Evolutionary conservation across 1,140 invertebrate genomes (phyloP), one percentile per base, ranked within the genome.

Genomic region (Charaxes varanes): DNA sequence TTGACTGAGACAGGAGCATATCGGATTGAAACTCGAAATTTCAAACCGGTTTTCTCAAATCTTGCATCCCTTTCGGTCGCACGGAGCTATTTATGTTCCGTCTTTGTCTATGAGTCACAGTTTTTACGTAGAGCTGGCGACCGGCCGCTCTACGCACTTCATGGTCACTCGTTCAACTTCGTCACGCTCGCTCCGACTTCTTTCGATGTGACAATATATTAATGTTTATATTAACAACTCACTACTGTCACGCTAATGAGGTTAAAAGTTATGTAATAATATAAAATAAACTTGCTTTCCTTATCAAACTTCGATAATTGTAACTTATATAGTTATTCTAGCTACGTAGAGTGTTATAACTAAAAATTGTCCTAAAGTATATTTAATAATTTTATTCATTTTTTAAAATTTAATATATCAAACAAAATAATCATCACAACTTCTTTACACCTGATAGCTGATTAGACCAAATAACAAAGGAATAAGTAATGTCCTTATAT

Each of bases 21-120:
- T 83, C 73, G 74, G 66, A 73, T 81, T 74, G 70, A 78, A 79
- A 79, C 74, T 83, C 79, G 77, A 83, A 83, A 83, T 79, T 64
- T 69, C 53, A 64, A 81, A 83, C 74, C 70, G 69, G 79, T 79
- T 82, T 73, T 67, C 56, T 64, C 51, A 50, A 28, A 53, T 63
- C 37, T 53, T 16, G 21, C 42, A 49, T 83, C 72, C 53, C 57
- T 62, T 36, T 78, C 62, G 53, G 19, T 19, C 51, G 15, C 45
- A 35, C 32, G 21, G 11, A 17, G 17, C 22, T 34, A 36, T 17
- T 34, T 55, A 69, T 78, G 44, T 45, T 45, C 36, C 45, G 22
- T 69, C 73, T 69, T 66, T 48, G 22, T 74, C 59, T 38, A 51
- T 82, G 76, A 82, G 58, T 82, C 78, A 82, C 73, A 53, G 66